Evolutionary conservation across 2,888 invertebrate genomes (phyloP), one percentile per base, ranked within the genome.

Genomic region (Drosophila mimica): DNA sequence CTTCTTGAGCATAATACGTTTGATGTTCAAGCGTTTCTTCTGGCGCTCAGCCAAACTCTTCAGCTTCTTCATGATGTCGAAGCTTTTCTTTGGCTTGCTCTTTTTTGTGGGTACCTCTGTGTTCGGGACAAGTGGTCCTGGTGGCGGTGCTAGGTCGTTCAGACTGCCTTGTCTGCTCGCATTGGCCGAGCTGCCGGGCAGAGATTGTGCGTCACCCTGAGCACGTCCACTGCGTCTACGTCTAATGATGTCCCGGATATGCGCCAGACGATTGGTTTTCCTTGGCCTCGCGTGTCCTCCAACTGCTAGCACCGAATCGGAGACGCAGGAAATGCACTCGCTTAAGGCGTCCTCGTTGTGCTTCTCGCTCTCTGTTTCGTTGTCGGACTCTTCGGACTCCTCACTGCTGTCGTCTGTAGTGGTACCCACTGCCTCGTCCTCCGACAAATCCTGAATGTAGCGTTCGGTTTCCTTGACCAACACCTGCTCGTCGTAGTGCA

Each of bases 1-100:
- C 63, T 92, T 92, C 36, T 91, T 91, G 30, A 93, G 81, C 15
- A 92, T 86, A 17, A 93, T 91, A 52, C 91, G 92, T 66, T 91
- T 93, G 52, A 93, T 93, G 8, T 91, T 90, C 36, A 92, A 72
- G 70, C 95, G 95, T 93, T 82, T 95, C 93, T 92, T 94, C 91
- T 83, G 95, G 93, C 95, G 94, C 81, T 95, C 95, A 25, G 95
- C 95, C 92, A 95, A 94, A 79, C 94, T 95, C 91, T 94, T 95
- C 30, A 95, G 94, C 93, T 95, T 95, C 90, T 95, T 95, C 79
- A 95, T 95, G 66, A 95, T 93, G 34, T 95, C 95, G 88, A 95
- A 95, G 90, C 95, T 95, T 56, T 89, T 86, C 56, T 85, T 83
- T 28, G 81, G 58, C 64, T 92, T 92, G 20, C 52, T 60, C 30